phyloP scores from a whole-genome alignment of 2,113 vertebrate species.

The Cisticola juncidis region DNA sequence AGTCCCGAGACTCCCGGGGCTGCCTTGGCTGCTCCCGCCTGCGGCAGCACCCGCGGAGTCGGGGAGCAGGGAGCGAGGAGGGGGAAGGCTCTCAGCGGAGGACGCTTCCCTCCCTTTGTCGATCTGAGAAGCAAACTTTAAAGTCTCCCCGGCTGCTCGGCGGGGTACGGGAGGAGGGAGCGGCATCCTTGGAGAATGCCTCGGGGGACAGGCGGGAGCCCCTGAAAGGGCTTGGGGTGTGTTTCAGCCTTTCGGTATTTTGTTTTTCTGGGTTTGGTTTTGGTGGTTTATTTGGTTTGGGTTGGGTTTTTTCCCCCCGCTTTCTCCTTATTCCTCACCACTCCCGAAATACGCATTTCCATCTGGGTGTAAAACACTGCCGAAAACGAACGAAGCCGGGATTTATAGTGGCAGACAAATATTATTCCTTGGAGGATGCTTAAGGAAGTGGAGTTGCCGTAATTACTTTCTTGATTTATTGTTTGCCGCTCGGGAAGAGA shows the following conservation, averaged over 20 bases:
- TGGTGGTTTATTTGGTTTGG: neutral
- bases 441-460: constrained; percentile 70
- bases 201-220: neutral
- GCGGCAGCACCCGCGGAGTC: neutral
- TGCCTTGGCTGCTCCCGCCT: neutral
- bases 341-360: neutral
- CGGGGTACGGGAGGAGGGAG: neutral
- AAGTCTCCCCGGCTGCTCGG: neutral
- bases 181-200: neutral
- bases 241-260: neutral
- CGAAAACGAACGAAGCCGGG: constrained; percentile 25
- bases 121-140: neutral
- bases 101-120: neutral
- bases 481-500: constrained; percentile 31
- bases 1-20: neutral
- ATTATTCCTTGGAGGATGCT: constrained; percentile 77
- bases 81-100: neutral
- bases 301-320: rapidly evolving
- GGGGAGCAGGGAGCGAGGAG: neutral
- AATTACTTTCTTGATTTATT: constrained; percentile 81
- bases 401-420: constrained; percentile 71
- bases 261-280: neutral
- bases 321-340: neutral
- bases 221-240: neutral
- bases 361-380: neutral